These are phyloP conservation scores for Drosophila greeni DNA, from an alignment of 2,888 invertebrate species.

Conservation along the genomic window DNA sequence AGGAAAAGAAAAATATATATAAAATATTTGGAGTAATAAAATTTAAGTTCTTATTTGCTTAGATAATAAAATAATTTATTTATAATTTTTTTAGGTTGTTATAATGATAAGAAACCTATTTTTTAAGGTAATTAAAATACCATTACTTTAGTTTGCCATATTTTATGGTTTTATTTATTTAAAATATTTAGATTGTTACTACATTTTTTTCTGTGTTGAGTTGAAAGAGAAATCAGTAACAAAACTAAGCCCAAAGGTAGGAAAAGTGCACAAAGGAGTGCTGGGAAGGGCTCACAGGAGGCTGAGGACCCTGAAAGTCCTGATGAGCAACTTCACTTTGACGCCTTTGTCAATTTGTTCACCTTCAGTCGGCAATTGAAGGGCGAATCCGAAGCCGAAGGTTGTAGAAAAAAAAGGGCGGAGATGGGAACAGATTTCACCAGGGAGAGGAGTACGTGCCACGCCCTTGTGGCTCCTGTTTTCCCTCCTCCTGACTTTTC, in stretches of 20 bases:
- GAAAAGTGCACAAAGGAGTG: slow-evolving; percentile 6
- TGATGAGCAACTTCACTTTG: slow-evolving; percentile 52
- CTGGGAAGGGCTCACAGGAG: neutral
- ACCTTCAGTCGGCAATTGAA: slow-evolving; percentile 44
- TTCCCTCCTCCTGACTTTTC: neutral
- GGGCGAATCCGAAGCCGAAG: slow-evolving; percentile 12
- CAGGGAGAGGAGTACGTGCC: slow-evolving; percentile 4
- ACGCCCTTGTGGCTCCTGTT: slow-evolving; percentile 14
- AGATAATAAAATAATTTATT: neutral
- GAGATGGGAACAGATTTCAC: neutral
- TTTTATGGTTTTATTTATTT: neutral
- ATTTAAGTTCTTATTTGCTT: neutral
- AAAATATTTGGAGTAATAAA: neutral
- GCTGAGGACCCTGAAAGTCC: slow-evolving; percentile 12
- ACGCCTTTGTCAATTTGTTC: slow-evolving; percentile 66
- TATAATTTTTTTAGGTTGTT: neutral
- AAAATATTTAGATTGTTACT: neutral
- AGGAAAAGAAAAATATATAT: neutral
- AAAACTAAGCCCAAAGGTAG: slow-evolving; percentile 18
- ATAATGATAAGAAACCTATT: rapidly evolving
- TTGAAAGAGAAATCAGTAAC: slow-evolving; percentile 30
- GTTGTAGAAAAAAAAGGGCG: neutral
- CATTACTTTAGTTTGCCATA: too few species aligned
- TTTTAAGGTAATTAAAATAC: neutral
- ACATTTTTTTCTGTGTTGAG: neutral